Evolutionary conservation across 2,797 vertebrate species (phyloP).

Genomic region (Selene dorsalis): DNA sequence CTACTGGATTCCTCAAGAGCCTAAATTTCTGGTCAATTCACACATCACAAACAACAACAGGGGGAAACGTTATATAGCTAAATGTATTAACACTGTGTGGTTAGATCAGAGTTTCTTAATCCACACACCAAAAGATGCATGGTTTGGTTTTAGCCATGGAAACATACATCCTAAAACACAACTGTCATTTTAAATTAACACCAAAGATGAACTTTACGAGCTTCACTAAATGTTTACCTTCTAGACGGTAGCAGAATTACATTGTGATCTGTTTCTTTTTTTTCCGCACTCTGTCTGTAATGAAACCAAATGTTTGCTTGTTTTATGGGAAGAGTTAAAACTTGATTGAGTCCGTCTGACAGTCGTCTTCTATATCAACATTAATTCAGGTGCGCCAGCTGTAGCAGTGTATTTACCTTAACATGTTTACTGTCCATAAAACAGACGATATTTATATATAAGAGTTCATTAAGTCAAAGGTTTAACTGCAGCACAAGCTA

Average conservation of each 20-base stretch:
- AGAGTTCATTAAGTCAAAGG: slow-evolving; percentile 41
- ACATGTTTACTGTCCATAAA: slow-evolving; percentile 70
- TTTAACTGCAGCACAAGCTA: slow-evolving; percentile 31
- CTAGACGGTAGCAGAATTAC: neutral
- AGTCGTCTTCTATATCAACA: slow-evolving; percentile 26
- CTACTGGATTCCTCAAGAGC: too few species aligned
- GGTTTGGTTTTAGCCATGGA: neutral
- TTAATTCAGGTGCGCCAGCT: slow-evolving; percentile 22
- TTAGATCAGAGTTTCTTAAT: neutral
- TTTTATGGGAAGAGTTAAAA: slow-evolving; percentile 65
- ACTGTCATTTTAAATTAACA: slow-evolving; percentile 22
- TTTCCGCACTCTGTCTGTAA: slow-evolving; percentile 15
- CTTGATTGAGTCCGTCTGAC: slow-evolving; percentile 32
- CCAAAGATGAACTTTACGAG: slow-evolving; percentile 19
- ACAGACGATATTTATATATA: slow-evolving; percentile 3
- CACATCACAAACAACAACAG: neutral
- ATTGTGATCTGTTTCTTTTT: neutral
- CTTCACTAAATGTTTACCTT: slow-evolving; percentile 31
- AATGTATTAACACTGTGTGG: neutral
- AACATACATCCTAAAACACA: neutral
- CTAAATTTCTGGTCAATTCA: neutral
- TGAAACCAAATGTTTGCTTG: slow-evolving; percentile 57
- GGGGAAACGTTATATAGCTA: neutral
- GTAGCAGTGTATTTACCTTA: slow-evolving; percentile 3
- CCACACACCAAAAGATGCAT: slow-evolving; percentile 10